phyloP scores from a whole-genome alignment of 2,888 invertebrate species.

The Diploptera punctata region DNA sequence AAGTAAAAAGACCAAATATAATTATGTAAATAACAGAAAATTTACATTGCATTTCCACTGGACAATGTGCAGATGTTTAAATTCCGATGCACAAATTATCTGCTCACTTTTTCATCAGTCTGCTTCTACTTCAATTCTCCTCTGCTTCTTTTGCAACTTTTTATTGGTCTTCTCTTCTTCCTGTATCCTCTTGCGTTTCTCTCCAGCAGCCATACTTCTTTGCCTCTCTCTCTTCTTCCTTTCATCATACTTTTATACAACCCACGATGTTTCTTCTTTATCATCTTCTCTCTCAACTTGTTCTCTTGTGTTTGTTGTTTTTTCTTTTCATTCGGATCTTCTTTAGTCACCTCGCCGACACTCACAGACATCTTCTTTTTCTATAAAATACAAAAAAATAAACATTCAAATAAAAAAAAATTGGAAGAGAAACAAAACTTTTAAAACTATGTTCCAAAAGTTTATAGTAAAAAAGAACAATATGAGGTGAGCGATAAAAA shows the following conservation, averaged over 20 bases:
- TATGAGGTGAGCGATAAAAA: no score
- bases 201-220: slow-evolving; percentile 80
- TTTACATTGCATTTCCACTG: no score
- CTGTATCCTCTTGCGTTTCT: slow-evolving; percentile 77
- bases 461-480: no score
- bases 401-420: no score
- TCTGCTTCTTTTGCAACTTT: slow-evolving; percentile 55
- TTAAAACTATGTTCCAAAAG: no score
- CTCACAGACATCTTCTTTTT: slow-evolving; percentile 77
- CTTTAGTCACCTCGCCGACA: slow-evolving; percentile 71
- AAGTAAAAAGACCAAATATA: no score
- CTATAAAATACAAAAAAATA: slow-evolving; percentile 56
- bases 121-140: no score
- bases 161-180: slow-evolving; percentile 64
- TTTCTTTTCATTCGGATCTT: slow-evolving; percentile 69
- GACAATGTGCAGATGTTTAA: no score
- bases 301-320: slow-evolving; percentile 74
- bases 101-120: no score
- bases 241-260: slow-evolving; percentile 90
- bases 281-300: slow-evolving; percentile 88
- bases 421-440: no score
- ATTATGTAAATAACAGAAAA: no score
- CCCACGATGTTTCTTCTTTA: slow-evolving; percentile 91
- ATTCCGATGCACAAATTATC: no score
- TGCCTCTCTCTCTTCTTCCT: slow-evolving; percentile 65